These are phyloP conservation scores for Agonopterix subpropinquella DNA, from an alignment of 2,888 invertebrate species.

Conservation along the genomic window DNA sequence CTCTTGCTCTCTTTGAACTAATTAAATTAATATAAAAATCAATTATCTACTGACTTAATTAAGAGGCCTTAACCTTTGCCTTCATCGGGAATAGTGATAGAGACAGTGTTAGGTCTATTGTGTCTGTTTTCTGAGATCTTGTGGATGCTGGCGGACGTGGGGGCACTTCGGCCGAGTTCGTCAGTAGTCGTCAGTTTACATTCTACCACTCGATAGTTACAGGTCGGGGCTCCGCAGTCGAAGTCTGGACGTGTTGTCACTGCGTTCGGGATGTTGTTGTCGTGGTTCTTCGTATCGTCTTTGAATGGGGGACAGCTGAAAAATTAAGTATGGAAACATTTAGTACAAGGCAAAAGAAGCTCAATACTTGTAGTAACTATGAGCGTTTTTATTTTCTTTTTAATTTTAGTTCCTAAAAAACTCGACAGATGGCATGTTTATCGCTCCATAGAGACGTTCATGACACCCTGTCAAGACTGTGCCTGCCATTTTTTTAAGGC, in stretches of 20 bases:
- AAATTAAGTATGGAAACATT: constrained; percentile 3
- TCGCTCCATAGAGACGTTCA: too few species aligned
- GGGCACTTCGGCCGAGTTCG: constrained; percentile 43
- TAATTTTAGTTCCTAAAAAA: too few species aligned
- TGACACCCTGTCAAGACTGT: too few species aligned
- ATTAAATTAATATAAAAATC: constrained; percentile 18
- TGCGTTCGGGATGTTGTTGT: constrained; percentile 58
- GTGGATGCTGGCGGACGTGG: constrained; percentile 29
- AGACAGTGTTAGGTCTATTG: constrained; percentile 67
- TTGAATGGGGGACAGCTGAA: constrained; percentile 64
- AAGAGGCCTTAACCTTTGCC: constrained; percentile 62
- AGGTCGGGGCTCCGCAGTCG: constrained; percentile 60
- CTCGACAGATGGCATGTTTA: too few species aligned
- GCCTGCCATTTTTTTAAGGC: too few species aligned
- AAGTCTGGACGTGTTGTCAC: constrained; percentile 53
- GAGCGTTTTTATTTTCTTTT: too few species aligned
- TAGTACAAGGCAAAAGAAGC: too few species aligned
- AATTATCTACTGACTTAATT: constrained; percentile 25
- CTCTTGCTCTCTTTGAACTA: constrained; percentile 30
- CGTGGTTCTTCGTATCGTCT: constrained; percentile 49
- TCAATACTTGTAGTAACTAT: too few species aligned
- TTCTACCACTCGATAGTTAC: constrained; percentile 65
- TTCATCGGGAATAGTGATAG: constrained; percentile 76
- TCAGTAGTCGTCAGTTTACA: constrained; percentile 66
- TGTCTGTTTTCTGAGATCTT: constrained; percentile 33